A percentile compares a stretch with the other conserved stretches of the same genome.
Conservation (phyloP, 2,888 invertebrate species). For the Calameuta filiformis region DNA sequence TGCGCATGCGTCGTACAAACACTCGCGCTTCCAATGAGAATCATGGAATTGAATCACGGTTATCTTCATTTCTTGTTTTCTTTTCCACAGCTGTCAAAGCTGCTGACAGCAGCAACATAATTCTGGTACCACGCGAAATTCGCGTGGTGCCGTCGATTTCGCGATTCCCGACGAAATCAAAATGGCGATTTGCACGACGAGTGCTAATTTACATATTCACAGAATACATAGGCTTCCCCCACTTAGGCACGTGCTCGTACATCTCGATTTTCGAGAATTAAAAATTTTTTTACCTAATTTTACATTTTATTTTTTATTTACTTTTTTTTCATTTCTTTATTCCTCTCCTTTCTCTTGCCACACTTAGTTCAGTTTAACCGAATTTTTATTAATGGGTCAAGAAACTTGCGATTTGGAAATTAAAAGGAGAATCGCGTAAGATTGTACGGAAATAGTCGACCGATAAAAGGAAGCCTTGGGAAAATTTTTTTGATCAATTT, state of each 20-base stretch:
- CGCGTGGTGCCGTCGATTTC: not conserved
- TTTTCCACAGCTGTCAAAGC: not conserved
- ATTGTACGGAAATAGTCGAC: not conserved
- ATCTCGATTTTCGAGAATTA: not conserved
- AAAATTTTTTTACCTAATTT: not conserved
- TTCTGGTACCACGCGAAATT: not conserved
- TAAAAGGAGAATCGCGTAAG: not conserved
- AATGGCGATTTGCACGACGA: conserved; percentile 2
- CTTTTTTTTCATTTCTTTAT: conserved; percentile 8
- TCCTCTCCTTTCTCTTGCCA: conserved; percentile 10
- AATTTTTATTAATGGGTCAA: not conserved
- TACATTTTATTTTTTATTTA: conserved; percentile 7
- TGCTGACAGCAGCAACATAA: not conserved
- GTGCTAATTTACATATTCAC: not conserved
- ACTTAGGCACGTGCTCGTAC: not conserved
- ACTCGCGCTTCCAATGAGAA: not conserved
- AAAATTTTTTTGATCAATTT: not conserved
- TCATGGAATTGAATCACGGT: not conserved
- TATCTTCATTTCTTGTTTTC: not conserved
- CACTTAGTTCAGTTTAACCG: conserved; percentile 12
- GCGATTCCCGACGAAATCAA: not conserved
- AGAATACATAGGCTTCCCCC: not conserved
- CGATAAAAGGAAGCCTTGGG: not conserved
- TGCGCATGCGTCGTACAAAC: not conserved
- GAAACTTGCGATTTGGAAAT: not conserved